phyloP scores from a whole-genome alignment of 2,113 vertebrate genomes.

The Amia ocellicauda region DNA sequence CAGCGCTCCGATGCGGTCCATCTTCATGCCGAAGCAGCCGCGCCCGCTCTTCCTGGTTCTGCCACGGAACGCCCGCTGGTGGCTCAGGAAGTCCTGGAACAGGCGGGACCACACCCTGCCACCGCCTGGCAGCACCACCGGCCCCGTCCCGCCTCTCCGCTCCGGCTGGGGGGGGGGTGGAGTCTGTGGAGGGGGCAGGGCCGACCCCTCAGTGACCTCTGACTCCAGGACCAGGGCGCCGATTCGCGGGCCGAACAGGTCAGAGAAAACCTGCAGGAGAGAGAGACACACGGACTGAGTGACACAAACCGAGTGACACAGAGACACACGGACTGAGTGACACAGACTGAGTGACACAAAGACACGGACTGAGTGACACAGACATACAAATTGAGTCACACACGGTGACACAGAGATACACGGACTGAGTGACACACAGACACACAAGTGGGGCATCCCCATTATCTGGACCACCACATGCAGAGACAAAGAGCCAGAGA shows the following conservation, averaged over 20 bases:
- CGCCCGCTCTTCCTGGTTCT: constrained; percentile 53
- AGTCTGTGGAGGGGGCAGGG: background rate
- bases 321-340: no score
- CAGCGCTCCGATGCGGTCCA: constrained; percentile 73
- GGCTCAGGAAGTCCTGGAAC: constrained; percentile 54
- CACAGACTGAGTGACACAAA: no score
- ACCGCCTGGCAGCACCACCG: background rate
- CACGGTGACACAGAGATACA: no score
- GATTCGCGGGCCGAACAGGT: constrained; percentile 55
- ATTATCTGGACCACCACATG: no score
- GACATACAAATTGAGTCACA: no score
- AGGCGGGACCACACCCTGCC: constrained; percentile 32
- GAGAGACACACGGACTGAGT: background rate
- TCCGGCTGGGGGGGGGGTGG: constrained; percentile 5
- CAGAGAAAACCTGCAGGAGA: constrained; percentile 41
- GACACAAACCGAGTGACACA: background rate
- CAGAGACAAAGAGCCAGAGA: no score
- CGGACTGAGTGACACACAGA: no score
- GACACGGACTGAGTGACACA: no score
- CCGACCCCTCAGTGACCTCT: constrained; percentile 52
- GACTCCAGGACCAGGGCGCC: constrained; percentile 46
- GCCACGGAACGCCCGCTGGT: constrained; percentile 49
- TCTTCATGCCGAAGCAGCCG: constrained; percentile 75
- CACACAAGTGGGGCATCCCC: no score
- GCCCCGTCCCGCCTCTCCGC: background rate